phyloP scores from a whole-genome alignment of 2,113 vertebrate species.

The Gallinago jamesoni region DNA sequence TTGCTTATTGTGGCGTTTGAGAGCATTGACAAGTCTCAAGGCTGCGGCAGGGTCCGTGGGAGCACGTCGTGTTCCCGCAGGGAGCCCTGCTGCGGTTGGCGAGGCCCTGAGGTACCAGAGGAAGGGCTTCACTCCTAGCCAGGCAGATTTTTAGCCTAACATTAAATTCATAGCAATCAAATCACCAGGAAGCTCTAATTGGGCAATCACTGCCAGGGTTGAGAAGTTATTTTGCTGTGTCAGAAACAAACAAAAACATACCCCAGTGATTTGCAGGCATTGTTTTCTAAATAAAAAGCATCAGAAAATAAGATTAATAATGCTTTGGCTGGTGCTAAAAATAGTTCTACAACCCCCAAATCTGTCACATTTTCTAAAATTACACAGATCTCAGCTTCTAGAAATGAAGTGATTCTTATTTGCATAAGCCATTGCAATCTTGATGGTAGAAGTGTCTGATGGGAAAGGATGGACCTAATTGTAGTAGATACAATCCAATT shows the following conservation, averaged over 20 bases:
- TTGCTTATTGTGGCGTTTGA: neutral
- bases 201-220: neutral
- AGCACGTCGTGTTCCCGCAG: neutral
- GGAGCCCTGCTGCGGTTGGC: neutral
- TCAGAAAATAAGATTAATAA: neutral
- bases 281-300: neutral
- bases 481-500: neutral
- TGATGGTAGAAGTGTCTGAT: neutral
- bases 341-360: neutral
- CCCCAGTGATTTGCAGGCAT: neutral
- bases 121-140: neutral
- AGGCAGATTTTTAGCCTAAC: neutral
- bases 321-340: neutral
- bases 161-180: slow-evolving; percentile 5
- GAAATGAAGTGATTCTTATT: neutral
- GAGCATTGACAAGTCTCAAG: neutral
- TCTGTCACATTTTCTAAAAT: neutral
- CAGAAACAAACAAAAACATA: neutral
- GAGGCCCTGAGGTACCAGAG: neutral
- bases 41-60: neutral
- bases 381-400: neutral
- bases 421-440: neutral
- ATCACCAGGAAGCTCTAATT: neutral
- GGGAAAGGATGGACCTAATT: neutral
- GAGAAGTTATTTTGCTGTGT: neutral